phyloP scores from a whole-genome alignment of 2,113 vertebrate genomes.

The Cinclus cinclus region DNA sequence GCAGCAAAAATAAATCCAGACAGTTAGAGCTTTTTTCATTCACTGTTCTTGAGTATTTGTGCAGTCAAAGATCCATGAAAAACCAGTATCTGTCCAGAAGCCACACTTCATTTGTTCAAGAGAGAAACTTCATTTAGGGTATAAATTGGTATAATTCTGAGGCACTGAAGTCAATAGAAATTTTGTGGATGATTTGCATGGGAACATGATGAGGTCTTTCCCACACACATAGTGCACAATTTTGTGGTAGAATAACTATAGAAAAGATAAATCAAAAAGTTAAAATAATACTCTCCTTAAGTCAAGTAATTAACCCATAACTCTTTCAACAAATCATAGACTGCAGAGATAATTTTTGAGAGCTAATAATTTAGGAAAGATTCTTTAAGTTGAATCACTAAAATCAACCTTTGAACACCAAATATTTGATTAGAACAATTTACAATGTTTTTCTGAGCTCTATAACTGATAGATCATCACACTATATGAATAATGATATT shows the following conservation, averaged over 20 bases:
- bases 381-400: background rate
- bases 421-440: background rate
- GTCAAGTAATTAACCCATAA: background rate
- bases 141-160: background rate
- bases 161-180: background rate
- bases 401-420: background rate
- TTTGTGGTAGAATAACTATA: background rate
- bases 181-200: background rate
- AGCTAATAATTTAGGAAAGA: background rate
- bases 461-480: background rate
- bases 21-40: background rate
- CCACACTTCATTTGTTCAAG: background rate
- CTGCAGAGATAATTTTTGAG: background rate
- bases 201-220: background rate
- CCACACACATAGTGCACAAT: background rate
- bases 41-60: background rate
- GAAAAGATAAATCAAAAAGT: background rate
- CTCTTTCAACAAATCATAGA: background rate
- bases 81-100: background rate
- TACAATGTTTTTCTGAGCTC: background rate
- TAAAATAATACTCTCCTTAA: background rate
- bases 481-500: background rate
- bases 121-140: background rate
- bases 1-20: background rate
- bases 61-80: background rate